phyloP scores from a whole-genome alignment of 1,140 invertebrate species.

The Cydia amplana region DNA sequence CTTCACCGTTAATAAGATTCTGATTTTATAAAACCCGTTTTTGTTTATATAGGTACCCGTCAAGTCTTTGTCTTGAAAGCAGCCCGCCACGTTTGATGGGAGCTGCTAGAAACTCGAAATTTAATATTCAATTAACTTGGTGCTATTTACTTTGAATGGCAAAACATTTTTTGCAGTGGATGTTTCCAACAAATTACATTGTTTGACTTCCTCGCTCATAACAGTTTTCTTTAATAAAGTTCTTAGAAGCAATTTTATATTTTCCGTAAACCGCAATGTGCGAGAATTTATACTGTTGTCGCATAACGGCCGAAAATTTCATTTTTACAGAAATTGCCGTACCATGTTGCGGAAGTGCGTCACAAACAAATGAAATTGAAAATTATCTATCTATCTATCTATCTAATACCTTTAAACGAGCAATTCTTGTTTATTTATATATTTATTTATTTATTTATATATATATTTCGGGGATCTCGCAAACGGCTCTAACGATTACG shows the following conservation, averaged over 20 bases:
- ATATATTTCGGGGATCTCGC: too few species aligned
- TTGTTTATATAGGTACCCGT: conserved; percentile 19
- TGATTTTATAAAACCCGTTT: conserved; percentile 19
- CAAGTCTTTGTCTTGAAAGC: conserved; percentile 15
- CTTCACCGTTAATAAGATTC: neutral
- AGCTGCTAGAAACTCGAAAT: conserved; percentile 1
- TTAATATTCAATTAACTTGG: conserved; percentile 29
- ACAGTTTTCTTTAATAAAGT: conserved; percentile 6
- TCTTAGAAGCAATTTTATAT: neutral
- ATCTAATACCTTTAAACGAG: too few species aligned
- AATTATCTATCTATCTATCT: too few species aligned
- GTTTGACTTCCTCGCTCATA: conserved; percentile 5
- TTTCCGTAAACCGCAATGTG: conserved; percentile 5
- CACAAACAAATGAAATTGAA: too few species aligned
- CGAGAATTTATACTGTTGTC: neutral
- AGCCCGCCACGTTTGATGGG: neutral
- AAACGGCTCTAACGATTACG: too few species aligned
- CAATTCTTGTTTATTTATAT: too few species aligned
- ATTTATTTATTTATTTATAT: too few species aligned
- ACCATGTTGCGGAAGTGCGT: neutral
- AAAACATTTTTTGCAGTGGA: conserved; percentile 17
- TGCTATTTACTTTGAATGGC: conserved; percentile 26
- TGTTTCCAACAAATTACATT: conserved; percentile 24
- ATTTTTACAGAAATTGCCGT: neutral
- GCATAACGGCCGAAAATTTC: neutral